Evolutionary conservation across 2,888 invertebrate species (phyloP).

Genomic region (Willowsia nigromaculata): DNA sequence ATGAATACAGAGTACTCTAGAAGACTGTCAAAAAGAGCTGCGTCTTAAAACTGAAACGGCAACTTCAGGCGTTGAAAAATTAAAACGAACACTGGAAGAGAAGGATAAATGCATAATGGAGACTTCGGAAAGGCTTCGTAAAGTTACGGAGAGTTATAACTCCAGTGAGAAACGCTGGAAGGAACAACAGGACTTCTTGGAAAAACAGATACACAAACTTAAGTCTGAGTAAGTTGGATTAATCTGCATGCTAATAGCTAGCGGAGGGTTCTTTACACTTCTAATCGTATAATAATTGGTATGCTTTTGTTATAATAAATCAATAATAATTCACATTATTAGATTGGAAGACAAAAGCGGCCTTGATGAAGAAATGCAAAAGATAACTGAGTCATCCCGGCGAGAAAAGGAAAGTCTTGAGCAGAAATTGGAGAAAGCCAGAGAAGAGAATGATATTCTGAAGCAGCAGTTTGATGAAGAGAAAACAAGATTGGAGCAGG

Average conservation of each 20-base stretch:
- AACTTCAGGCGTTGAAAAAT: slow-evolving; percentile 80
- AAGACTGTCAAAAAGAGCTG: slow-evolving; percentile 65
- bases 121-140: slow-evolving; percentile 85
- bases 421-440: slow-evolving; percentile 79
- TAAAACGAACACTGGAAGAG: slow-evolving; percentile 84
- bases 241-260: background rate
- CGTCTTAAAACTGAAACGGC: slow-evolving; percentile 22
- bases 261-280: background rate
- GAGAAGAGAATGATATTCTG: slow-evolving; percentile 45
- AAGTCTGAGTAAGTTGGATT: slow-evolving; percentile 80
- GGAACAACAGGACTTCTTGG: slow-evolving; percentile 83
- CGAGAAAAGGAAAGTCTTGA: slow-evolving; percentile 81
- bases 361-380: slow-evolving; percentile 81
- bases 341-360: slow-evolving; percentile 74
- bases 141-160: slow-evolving; percentile 84
- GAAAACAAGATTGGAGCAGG: slow-evolving; percentile 37
- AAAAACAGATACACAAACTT: slow-evolving; percentile 83
- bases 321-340: too few relatives aligned
- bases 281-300: too few relatives aligned
- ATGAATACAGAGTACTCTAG: slow-evolving; percentile 45
- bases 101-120: slow-evolving; percentile 84
- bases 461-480: slow-evolving; percentile 42
- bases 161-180: slow-evolving; percentile 85
- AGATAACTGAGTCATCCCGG: slow-evolving; percentile 81
- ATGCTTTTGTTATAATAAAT: too few relatives aligned